These are phyloP conservation scores for Pachyuromys duprasi DNA, from an alignment of 2,797 vertebrate genomes.

Conservation along the genomic window DNA sequence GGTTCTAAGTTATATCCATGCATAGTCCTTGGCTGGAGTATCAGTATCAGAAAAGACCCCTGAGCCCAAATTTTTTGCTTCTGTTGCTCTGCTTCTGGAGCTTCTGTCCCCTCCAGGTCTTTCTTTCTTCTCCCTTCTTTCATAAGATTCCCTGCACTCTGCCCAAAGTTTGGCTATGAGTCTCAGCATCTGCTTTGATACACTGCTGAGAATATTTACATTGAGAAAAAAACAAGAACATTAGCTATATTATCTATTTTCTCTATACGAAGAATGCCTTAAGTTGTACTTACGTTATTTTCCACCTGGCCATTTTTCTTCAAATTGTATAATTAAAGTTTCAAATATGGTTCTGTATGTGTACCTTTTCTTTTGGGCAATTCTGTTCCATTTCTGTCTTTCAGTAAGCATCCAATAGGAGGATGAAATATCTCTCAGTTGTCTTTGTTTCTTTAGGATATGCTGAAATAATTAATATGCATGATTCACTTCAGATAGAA, in stretches of 20 bases:
- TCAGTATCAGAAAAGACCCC: too few relatives aligned
- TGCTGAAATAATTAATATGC: not conserved
- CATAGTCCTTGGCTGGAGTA: too few relatives aligned
- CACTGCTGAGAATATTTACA: not conserved
- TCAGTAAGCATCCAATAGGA: not conserved
- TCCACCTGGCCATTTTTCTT: constrained; percentile 38
- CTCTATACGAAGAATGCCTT: not conserved
- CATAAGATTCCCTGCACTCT: too few relatives aligned
- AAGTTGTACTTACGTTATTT: not conserved
- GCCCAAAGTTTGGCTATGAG: too few relatives aligned
- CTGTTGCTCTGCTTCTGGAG: too few relatives aligned
- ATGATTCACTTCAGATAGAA: constrained; percentile 32
- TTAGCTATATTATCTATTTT: not conserved
- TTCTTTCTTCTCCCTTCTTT: too few relatives aligned
- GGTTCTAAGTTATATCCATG: too few relatives aligned
- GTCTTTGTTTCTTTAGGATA: constrained; percentile 44
- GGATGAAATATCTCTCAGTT: constrained; percentile 12
- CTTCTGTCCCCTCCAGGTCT: too few relatives aligned
- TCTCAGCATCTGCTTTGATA: too few relatives aligned
- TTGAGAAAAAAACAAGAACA: constrained; percentile 7
- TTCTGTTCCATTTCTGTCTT: not conserved
- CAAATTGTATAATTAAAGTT: constrained; percentile 30
- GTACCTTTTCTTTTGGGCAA: constrained; percentile 1
- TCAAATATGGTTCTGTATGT: constrained; percentile 9
- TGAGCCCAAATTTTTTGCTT: too few relatives aligned